These are phyloP conservation scores for Mercenaria mercenaria DNA, from an alignment of 1,140 invertebrate species.

Conservation along the genomic window DNA sequence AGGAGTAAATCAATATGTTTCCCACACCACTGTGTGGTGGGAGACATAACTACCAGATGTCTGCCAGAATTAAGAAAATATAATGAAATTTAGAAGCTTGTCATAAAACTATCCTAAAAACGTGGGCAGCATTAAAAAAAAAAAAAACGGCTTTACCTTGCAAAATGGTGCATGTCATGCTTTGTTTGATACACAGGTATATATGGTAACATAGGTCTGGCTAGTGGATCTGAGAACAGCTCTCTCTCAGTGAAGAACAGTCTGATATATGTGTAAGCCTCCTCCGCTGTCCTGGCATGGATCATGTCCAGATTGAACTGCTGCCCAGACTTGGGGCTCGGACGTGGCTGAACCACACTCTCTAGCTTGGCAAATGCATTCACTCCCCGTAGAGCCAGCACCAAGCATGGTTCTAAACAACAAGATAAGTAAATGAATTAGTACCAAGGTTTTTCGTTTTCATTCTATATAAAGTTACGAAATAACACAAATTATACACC, in stretches of 20 bases:
- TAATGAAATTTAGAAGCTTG: no score
- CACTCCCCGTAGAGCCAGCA: slow-evolving; percentile 80
- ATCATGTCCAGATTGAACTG: slow-evolving; percentile 73
- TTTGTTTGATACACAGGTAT: slow-evolving; percentile 72
- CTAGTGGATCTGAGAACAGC: slow-evolving; percentile 78
- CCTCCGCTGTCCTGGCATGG: slow-evolving; percentile 77
- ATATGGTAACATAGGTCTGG: slow-evolving; percentile 77
- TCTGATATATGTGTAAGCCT: slow-evolving; percentile 78
- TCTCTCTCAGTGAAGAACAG: slow-evolving; percentile 82
- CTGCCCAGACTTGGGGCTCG: slow-evolving; percentile 24
- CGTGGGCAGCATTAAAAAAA: no score
- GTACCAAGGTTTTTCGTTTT: no score
- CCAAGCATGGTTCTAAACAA: slow-evolving; percentile 81
- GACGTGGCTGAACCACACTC: slow-evolving; percentile 64
- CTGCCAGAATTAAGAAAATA: no score
- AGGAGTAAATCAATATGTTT: no score
- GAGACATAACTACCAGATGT: no score
- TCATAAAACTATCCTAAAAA: no score
- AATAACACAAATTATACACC: no score
- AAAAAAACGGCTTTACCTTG: no score
- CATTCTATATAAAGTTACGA: no score
- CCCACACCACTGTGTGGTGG: no score
- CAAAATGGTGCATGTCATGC: background rate
- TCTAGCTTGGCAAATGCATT: slow-evolving; percentile 78
- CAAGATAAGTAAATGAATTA: slow-evolving; percentile 8